Base-by-base conservation (phyloP, 2,888 invertebrate genomes). In the Eupithecia subumbrata region DNA sequence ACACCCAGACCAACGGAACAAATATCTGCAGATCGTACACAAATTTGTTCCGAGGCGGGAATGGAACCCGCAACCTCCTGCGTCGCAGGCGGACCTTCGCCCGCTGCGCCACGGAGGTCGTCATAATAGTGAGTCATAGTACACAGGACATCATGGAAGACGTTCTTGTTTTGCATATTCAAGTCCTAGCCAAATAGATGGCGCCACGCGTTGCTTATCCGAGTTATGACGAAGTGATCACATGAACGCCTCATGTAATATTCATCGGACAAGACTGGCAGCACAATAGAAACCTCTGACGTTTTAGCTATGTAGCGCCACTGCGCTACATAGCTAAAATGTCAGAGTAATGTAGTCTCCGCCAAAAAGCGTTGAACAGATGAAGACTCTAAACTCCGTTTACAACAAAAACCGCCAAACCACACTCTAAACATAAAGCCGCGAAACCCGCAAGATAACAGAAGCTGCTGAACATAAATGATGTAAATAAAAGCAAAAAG, bases 181-280 rank as follows among this genome's bases (percentile, higher is more conserved):
- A 82, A 83, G 83, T 86, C 87, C 87, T 87, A 86, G 85, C 87
- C 88, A 91, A 90, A 91, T 89, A 89, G 83, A 84, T 80, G 75
- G 82, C 79, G 79, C 79, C 83, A 85, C 84, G 84, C 84, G 82
- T 84, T 85, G 85, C 82, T 84, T 83, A 86, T 86, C 84, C 80
- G 78, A 83, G 86, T 84, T 89, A 88, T 88, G 90, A 92, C 92
- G 89, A 89, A 91, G 91, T 88, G 89, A 92, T 92, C 89, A 85
- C 86, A 83, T 77, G 80, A 85, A 84, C 83, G 82, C 83, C 90
- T 91, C 90, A 92, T 92, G 89, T 85, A 90, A 91, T 92, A 93
- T 93, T 90, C 93, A 93, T 92, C 84, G 82, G 79, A 76, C 81
- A 86, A 86, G 90, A 89, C 71, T 69, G 72, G 64, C 72, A 77